A percentile compares a stretch with the other conserved stretches of the same genome.
phyloP scores from a whole-genome alignment of 2,888 invertebrate genomes.

The Xestobium rufovillosum region DNA sequence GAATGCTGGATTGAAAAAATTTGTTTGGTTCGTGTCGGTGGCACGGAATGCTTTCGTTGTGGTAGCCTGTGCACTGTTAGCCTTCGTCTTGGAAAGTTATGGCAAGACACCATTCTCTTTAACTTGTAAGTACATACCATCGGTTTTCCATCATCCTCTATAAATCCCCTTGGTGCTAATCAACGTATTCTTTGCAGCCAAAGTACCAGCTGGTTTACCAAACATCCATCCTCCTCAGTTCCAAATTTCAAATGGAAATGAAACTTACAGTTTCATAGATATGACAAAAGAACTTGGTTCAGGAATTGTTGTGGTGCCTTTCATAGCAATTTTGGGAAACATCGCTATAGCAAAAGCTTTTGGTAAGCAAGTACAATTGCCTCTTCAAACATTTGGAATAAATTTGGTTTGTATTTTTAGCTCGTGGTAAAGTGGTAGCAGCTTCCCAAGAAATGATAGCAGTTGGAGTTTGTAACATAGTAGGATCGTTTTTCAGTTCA shows the following conservation, averaged over 20 bases:
- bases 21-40: constrained; percentile 58
- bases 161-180: constrained; percentile 7
- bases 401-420: no score
- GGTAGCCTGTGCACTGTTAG: constrained; percentile 50
- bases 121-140: constrained; percentile 45
- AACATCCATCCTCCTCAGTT: constrained; percentile 49
- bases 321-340: constrained; percentile 68
- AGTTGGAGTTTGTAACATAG: constrained; percentile 64
- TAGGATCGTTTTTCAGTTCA: constrained; percentile 68
- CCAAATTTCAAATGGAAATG: constrained; percentile 41
- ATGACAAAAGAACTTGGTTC: constrained; percentile 58
- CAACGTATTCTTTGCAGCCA: constrained; percentile 40
- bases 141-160: not conserved
- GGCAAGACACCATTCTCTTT: constrained; percentile 49
- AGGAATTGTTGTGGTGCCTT: constrained; percentile 62
- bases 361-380: constrained; percentile 48
- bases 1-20: constrained; percentile 41
- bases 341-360: constrained; percentile 82
- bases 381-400: constrained; percentile 9
- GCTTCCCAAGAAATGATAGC: constrained; percentile 78
- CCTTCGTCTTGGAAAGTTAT: constrained; percentile 48
- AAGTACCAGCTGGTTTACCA: constrained; percentile 57
- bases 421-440: constrained; percentile 61
- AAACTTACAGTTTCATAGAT: constrained; percentile 47
- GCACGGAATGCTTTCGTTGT: constrained; percentile 66